Conservation (phyloP, 2,113 vertebrate species). For the Protobothrops flavoviridis region DNA sequence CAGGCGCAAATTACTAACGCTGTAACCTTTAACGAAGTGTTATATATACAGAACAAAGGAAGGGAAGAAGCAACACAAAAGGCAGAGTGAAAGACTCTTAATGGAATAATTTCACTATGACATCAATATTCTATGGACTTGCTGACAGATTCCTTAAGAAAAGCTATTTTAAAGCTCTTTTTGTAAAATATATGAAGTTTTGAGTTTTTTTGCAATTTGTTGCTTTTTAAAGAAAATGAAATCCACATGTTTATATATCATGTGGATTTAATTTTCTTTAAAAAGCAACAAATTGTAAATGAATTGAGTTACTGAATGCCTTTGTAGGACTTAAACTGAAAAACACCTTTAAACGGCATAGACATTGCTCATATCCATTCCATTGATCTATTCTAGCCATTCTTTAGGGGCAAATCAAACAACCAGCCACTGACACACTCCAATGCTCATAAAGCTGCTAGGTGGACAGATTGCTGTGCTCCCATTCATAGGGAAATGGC, state of each 20-base stretch:
- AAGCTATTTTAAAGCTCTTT: slow-evolving; percentile 45
- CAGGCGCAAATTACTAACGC: not conserved
- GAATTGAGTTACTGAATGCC: slow-evolving; percentile 12
- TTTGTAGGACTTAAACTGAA: slow-evolving; percentile 21
- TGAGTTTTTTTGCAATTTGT: slow-evolving; percentile 46
- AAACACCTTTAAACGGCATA: slow-evolving; percentile 1
- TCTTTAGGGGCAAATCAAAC: not conserved
- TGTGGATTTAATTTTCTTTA: no score
- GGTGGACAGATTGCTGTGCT: not conserved
- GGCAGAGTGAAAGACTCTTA: not conserved
- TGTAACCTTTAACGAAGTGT: slow-evolving; percentile 3
- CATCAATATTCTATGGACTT: slow-evolving; percentile 27
- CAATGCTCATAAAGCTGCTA: not conserved
- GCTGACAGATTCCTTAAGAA: slow-evolving; percentile 42
- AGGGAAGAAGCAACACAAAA: slow-evolving; percentile 25
- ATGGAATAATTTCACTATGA: slow-evolving; percentile 35
- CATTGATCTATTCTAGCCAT: not conserved
- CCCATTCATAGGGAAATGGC: not conserved
- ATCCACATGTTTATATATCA: not conserved
- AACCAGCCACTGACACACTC: not conserved
- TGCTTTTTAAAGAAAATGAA: slow-evolving; percentile 51
- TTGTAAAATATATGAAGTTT: slow-evolving; percentile 47
- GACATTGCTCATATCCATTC: not conserved
- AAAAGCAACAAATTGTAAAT: not conserved
- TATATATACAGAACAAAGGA: slow-evolving; percentile 18